phyloP scores from a whole-genome alignment of 2,797 vertebrate species.

The Semaprochilodus insignis region DNA sequence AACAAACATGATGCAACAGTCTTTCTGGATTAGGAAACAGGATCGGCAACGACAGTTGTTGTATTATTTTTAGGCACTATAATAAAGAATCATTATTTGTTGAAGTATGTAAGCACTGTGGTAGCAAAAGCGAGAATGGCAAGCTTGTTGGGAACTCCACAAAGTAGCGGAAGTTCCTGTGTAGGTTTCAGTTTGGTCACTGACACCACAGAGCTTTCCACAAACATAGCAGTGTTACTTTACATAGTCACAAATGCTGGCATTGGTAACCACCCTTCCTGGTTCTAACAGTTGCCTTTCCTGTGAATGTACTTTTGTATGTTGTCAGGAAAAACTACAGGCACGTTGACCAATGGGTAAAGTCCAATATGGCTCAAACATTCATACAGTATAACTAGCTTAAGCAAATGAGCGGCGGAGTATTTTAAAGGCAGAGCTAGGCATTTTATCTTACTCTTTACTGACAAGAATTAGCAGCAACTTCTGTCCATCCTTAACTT shows the following conservation, averaged over 20 bases:
- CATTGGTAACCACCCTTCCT: constrained; percentile 13
- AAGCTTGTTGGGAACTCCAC: background rate
- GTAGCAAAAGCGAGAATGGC: background rate
- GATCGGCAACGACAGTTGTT: background rate
- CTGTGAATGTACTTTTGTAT: background rate
- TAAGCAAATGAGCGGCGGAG: background rate
- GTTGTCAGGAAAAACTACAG: background rate
- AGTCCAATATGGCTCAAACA: background rate
- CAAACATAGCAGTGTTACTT: constrained; percentile 17
- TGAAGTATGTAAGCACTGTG: no score
- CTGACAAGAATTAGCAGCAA: background rate
- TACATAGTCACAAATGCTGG: constrained; percentile 26
- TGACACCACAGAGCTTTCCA: background rate
- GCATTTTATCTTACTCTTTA: background rate
- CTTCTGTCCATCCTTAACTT: no score
- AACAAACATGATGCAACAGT: background rate
- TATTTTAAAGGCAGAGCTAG: background rate
- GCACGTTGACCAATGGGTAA: background rate
- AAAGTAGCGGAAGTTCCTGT: background rate
- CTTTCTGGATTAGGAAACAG: background rate
- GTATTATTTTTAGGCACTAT: background rate
- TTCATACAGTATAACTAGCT: background rate
- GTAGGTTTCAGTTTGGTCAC: background rate
- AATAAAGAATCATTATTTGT: no score
- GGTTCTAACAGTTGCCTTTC: background rate